Base-by-base conservation (phyloP, 2,797 vertebrate genomes). In the Pelochelys cantorii region DNA sequence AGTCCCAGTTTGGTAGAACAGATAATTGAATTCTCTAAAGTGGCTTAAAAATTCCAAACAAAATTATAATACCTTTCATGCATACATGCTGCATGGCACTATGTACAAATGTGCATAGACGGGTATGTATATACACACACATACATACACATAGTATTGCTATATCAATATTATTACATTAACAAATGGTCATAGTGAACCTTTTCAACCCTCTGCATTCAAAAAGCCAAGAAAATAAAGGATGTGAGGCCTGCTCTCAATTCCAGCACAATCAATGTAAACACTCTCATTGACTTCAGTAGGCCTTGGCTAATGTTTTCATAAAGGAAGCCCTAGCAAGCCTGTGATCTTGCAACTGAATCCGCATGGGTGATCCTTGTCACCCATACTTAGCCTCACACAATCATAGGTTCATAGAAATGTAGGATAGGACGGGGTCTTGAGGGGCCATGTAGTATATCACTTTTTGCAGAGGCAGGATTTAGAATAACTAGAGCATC, bases 11-110 rank as follows among this genome's bases (percentile, higher is more conserved):
- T 85, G 5, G 1, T 75, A 79, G 54, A 83, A 53, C 2, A 8
- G 12, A n/a, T 5, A 92, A 53, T 2, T 1, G 2, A 86, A 59
- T 81, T 93, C 10, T 89, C n/a, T 92, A 93, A 79, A 14, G 22
- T 60, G 8, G 34, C 5, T 84, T 79, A 74, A 55, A 77, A 83
- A 78, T 83, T 20, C 52, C 4, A 52, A 87, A 59, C 3, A 83
- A n/a, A 86, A 59, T 22, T 71, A 54, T 0, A 1, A 8, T 55
- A 90, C 11, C 11, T 90, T 91, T 11, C 5, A 52, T 0, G 55
- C 15, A 60, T 29, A 42, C 5, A 27, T 78, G 22, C 77, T 55
- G 59, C 27, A 14, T 0, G 0, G 85, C 1, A 60, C 7, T 85
- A 88, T 56, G 29, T 34, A 68, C 5, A n/a, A n/a, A n/a, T n/a